Conservation (phyloP, 2,113 vertebrate genomes). For the Coracopsis vasa region DNA sequence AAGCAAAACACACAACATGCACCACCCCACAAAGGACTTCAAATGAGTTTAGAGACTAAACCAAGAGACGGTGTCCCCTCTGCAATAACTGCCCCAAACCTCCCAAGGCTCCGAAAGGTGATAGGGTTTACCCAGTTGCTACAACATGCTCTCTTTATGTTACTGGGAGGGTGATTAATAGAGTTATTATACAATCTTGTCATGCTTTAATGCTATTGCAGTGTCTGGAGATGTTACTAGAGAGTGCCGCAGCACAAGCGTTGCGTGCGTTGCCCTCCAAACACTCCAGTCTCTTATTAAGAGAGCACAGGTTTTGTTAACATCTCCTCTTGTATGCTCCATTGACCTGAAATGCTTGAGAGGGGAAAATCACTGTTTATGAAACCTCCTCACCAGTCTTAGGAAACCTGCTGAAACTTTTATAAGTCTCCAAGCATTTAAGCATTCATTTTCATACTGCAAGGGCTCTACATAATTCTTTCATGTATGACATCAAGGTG, state of each 20-base stretch:
- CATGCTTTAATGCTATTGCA: not conserved
- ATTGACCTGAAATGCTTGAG: not conserved
- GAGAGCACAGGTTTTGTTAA: conserved; percentile 18
- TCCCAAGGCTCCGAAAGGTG: not conserved
- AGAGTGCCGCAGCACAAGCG: not conserved
- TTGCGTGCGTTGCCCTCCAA: not conserved
- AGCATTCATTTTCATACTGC: conserved; percentile 37
- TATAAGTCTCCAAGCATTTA: conserved; percentile 16
- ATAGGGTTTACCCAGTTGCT: not conserved
- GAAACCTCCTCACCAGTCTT: not conserved
- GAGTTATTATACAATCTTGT: not conserved
- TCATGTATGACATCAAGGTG: conserved; percentile 43
- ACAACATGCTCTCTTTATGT: not conserved
- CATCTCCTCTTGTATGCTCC: not conserved
- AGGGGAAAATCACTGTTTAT: not conserved
- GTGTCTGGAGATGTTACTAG: not conserved
- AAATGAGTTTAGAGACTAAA: not conserved
- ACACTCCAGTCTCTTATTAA: not conserved
- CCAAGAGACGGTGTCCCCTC: not conserved
- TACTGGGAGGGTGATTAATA: not conserved
- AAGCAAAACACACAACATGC: not conserved
- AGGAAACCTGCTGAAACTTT: conserved; percentile 7
- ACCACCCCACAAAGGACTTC: not conserved
- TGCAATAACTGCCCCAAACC: not conserved
- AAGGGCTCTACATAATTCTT: not conserved